A percentile compares a stretch with the other conserved stretches of the same genome.
Conservation (phyloP, 2,888 invertebrate genomes). For the Nezara viridula region DNA sequence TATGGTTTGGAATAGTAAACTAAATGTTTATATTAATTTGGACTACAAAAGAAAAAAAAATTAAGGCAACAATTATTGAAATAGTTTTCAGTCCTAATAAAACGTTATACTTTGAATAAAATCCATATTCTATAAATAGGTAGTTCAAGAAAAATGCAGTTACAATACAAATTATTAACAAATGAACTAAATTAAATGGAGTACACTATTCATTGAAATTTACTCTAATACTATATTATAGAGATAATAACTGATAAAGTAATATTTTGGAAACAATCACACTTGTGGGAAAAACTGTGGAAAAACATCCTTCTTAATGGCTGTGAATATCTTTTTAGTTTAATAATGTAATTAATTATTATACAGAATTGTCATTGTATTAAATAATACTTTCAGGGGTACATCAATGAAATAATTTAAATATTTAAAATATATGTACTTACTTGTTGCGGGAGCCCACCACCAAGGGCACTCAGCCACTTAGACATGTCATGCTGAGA, state of each 20-base stretch:
- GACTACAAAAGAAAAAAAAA: background rate
- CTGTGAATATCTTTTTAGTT: background rate
- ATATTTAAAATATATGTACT: background rate
- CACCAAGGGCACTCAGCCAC: slow-evolving; percentile 77
- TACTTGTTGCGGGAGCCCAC: slow-evolving; percentile 2
- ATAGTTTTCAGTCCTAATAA: background rate
- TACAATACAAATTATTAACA: too few species aligned
- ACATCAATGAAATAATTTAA: too few species aligned
- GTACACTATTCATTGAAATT: too few species aligned
- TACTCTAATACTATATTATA: background rate
- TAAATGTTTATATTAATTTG: background rate
- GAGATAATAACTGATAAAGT: background rate
- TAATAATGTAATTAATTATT: background rate
- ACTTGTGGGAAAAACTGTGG: background rate
- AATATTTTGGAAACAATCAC: background rate
- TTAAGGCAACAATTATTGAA: background rate
- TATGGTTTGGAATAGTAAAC: background rate
- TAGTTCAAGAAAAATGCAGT: too few species aligned
- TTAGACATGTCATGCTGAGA: slow-evolving; percentile 82
- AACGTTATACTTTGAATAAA: background rate
- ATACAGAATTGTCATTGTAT: too few species aligned
- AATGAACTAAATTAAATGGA: too few species aligned
- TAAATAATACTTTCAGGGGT: too few species aligned
- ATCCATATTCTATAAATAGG: too few species aligned
- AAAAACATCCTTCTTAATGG: background rate